phyloP scores from a whole-genome alignment of 2,888 invertebrate species.

The Clivina fossor region DNA sequence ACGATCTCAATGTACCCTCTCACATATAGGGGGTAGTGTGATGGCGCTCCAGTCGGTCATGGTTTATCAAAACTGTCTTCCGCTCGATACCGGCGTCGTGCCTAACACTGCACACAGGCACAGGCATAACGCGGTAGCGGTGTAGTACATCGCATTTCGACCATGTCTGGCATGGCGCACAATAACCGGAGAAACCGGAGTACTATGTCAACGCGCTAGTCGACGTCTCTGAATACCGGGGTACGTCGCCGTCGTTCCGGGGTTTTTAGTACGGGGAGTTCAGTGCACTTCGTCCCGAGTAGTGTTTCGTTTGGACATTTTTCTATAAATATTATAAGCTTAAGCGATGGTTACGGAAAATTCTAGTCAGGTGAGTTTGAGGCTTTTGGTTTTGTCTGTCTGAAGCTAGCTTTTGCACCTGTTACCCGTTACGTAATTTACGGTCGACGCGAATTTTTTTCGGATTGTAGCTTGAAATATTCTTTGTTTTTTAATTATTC shows the following conservation, averaged over 20 bases:
- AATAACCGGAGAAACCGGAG: too few species aligned
- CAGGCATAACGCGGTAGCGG: slow-evolving; percentile 40
- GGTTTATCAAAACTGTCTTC: slow-evolving; percentile 51
- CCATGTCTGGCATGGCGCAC: too few species aligned
- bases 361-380: slow-evolving; percentile 28
- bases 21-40: too few species aligned
- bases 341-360: slow-evolving; percentile 24
- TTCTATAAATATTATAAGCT: not conserved
- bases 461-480: too few species aligned
- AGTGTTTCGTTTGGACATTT: slow-evolving; percentile 6
- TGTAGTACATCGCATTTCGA: too few species aligned
- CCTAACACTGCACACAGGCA: slow-evolving; percentile 44
- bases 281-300: too few species aligned
- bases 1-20: too few species aligned
- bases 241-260: too few species aligned
- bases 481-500: too few species aligned
- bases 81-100: slow-evolving; percentile 52
- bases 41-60: too few species aligned
- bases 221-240: slow-evolving; percentile 27
- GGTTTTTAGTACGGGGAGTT: slow-evolving; percentile 13
- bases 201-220: slow-evolving; percentile 17
- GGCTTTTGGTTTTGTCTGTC: too few species aligned
- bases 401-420: slow-evolving; percentile 13
- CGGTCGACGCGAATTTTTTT: not conserved
- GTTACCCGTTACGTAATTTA: slow-evolving; percentile 6